Conservation (phyloP, 1,140 invertebrate genomes). For the Argopecten irradians region DNA sequence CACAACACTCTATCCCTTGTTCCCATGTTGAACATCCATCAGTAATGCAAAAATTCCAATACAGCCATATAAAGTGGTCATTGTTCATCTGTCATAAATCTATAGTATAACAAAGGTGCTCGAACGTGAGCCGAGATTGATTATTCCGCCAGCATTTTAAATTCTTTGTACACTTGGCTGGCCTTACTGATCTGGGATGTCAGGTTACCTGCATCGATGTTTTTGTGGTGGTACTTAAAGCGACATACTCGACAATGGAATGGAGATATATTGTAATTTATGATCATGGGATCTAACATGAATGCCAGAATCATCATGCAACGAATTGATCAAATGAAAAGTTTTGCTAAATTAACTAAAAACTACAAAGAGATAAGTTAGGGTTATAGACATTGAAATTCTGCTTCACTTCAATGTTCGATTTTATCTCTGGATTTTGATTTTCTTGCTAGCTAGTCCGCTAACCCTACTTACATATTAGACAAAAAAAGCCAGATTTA, state of each 20-base stretch:
- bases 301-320: too few species aligned
- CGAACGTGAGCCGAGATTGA: background rate
- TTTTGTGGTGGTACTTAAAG: background rate
- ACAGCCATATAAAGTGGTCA: background rate
- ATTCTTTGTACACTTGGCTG: background rate
- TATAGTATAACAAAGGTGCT: background rate
- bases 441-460: too few species aligned
- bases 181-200: background rate
- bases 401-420: too few species aligned
- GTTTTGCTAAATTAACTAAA: too few species aligned
- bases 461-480: too few species aligned
- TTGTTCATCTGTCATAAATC: background rate
- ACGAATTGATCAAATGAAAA: too few species aligned
- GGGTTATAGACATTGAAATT: too few species aligned
- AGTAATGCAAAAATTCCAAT: background rate
- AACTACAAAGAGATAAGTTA: too few species aligned
- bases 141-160: background rate
- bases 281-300: too few species aligned
- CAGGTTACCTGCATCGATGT: background rate
- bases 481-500: too few species aligned
- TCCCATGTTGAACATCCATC: background rate
- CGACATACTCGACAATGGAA: background rate
- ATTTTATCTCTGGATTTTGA: too few species aligned
- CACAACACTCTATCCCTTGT: background rate
- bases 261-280: too few species aligned